Conservation (phyloP, 2,888 invertebrate genomes). For the Meiosimyza platycephala region DNA sequence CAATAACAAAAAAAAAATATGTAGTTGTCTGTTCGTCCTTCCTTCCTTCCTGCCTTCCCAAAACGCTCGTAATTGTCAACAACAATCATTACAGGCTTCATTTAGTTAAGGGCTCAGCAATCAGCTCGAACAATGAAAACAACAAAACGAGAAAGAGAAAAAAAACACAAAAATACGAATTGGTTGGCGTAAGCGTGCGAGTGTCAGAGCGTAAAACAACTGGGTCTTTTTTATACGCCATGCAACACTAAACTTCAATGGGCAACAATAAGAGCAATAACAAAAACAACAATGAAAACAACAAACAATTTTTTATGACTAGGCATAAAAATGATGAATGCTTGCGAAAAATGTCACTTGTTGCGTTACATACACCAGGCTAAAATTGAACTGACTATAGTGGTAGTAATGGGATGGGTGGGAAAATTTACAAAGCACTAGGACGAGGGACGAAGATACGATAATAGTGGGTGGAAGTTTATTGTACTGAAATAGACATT, state of each 20-base stretch:
- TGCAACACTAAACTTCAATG: slow-evolving; percentile 47
- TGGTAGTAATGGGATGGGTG: too few relatives aligned
- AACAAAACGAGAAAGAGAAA: slow-evolving; percentile 16
- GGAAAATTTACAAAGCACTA: too few relatives aligned
- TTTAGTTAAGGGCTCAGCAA: not conserved
- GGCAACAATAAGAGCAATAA: slow-evolving; percentile 31
- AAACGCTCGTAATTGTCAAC: slow-evolving; percentile 15
- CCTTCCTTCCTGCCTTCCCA: not conserved
- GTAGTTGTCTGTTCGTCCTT: too few relatives aligned
- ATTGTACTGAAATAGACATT: too few relatives aligned
- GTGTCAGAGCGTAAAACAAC: slow-evolving; percentile 57
- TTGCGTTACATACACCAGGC: slow-evolving; percentile 39
- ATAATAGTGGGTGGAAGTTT: too few relatives aligned
- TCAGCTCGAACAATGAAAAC: slow-evolving; percentile 6
- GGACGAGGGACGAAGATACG: too few relatives aligned
- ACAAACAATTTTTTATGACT: slow-evolving; percentile 26
- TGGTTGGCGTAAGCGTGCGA: slow-evolving; percentile 44
- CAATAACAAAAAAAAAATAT: too few relatives aligned
- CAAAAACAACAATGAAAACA: slow-evolving; percentile 34
- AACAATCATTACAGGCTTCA: slow-evolving; percentile 20
- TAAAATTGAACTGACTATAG: too few relatives aligned
- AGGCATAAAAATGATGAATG: slow-evolving; percentile 62
- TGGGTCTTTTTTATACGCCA: slow-evolving; percentile 49
- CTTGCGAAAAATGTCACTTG: slow-evolving; percentile 61
- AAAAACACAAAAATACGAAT: slow-evolving; percentile 49